Evolutionary conservation across 2,113 vertebrate species (phyloP).

Genomic region (Sander lucioperca): DNA sequence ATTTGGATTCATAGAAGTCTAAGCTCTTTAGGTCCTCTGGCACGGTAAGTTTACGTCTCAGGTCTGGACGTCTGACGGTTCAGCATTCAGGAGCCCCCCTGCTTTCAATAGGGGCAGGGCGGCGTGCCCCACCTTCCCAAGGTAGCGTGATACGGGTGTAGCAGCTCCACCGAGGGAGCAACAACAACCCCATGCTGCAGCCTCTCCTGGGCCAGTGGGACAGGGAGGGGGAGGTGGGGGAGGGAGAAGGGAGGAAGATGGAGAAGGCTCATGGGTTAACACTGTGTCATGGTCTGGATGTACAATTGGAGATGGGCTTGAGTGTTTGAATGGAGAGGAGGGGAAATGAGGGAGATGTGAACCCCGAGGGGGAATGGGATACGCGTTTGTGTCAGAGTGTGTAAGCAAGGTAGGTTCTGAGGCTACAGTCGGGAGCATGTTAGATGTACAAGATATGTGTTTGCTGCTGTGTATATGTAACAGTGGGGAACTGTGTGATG

Average conservation of each 20-base stretch:
- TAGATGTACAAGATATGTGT: conserved; percentile 1
- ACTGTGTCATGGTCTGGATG: not conserved
- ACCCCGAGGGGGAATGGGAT: not conserved
- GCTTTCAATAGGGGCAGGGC: conserved; percentile 86
- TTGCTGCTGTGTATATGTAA: conserved; percentile 33
- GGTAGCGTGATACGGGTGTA: conserved; percentile 85
- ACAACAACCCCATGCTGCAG: conserved; percentile 88
- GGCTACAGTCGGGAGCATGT: conserved; percentile 62
- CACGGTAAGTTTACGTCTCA: conserved; percentile 78
- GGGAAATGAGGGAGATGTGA: conserved; percentile 72
- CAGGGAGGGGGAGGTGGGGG: conserved; percentile 37
- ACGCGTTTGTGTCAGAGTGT: not conserved
- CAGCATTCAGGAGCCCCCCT: conserved; percentile 85
- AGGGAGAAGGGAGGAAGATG: conserved; percentile 33
- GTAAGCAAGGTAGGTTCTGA: conserved; percentile 60
- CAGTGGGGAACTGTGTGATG: conserved; percentile 46
- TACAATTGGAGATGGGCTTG: not conserved
- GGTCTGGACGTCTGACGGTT: conserved; percentile 85
- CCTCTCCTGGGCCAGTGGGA: conserved; percentile 60
- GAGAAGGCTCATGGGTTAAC: conserved; percentile 45
- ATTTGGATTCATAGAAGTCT: conserved; percentile 20
- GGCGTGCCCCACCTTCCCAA: conserved; percentile 90
- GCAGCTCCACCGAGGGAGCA: conserved; percentile 80
- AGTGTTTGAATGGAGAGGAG: conserved; percentile 50
- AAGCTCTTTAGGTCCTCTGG: conserved; percentile 58